These are phyloP conservation scores for Cepaea nemoralis DNA, from an alignment of 1,140 invertebrate species.

Conservation along the genomic window DNA sequence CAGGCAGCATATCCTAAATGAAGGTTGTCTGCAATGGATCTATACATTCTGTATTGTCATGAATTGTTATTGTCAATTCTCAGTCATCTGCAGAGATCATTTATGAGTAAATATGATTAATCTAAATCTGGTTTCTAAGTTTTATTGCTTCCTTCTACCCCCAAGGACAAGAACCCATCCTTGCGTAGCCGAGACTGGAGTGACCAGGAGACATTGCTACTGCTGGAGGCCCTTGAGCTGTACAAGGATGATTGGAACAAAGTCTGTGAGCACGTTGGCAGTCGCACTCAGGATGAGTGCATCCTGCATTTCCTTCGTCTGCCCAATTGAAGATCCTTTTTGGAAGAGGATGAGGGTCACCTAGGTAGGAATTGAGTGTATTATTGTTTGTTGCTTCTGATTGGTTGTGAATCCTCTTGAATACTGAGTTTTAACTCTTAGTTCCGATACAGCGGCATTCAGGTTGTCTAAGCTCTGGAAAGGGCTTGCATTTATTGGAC, in stretches of 20 bases:
- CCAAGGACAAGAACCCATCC: constrained; percentile 76
- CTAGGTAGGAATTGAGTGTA: constrained; percentile 51
- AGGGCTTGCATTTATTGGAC: neutral
- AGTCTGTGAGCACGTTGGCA: constrained; percentile 91
- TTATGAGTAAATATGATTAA: too few species aligned
- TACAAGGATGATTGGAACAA: constrained; percentile 99
- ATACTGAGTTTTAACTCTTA: too few species aligned
- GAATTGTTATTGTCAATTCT: too few species aligned
- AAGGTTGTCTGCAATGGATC: too few species aligned
- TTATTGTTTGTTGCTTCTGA: neutral
- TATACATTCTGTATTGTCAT: too few species aligned
- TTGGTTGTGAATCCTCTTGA: neutral
- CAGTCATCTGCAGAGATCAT: too few species aligned
- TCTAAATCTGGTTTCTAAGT: too few species aligned
- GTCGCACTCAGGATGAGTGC: constrained; percentile 98
- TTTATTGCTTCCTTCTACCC: neutral
- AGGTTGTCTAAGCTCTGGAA: too few species aligned
- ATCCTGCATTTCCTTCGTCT: constrained; percentile 96
- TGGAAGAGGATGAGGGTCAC: constrained; percentile 81
- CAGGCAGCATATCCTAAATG: neutral
- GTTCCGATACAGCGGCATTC: too few species aligned
- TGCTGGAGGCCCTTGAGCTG: constrained; percentile 95
- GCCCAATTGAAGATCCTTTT: constrained; percentile 98
- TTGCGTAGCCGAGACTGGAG: constrained; percentile 94
- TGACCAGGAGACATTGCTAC: constrained; percentile 95